Evolutionary conservation across 2,113 vertebrate species (phyloP).

Genomic region (Rana temporaria): DNA sequence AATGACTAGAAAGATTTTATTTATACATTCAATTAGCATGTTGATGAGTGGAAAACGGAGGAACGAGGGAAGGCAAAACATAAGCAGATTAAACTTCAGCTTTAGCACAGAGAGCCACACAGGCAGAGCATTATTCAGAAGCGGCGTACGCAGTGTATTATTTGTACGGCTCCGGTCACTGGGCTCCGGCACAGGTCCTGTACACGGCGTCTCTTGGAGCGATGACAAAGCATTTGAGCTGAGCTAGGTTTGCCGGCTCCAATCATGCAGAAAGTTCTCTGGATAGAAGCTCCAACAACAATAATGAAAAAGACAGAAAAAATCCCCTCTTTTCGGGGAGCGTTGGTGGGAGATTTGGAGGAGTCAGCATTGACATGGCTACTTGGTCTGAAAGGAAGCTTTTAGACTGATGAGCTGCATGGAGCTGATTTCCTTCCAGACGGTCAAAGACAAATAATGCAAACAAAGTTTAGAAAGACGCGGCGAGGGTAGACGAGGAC

Average conservation of each 20-base stretch:
- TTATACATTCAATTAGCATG: too few species aligned
- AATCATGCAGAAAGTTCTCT: constrained; percentile 31
- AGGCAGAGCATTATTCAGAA: background rate
- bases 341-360: constrained; percentile 17
- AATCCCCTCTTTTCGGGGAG: background rate
- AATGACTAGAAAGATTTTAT: too few species aligned
- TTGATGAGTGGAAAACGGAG: too few species aligned
- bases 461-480: background rate
- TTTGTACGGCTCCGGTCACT: background rate
- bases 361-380: constrained; percentile 16
- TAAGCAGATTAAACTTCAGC: background rate
- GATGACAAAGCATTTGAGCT: constrained; percentile 28
- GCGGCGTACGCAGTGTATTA: background rate
- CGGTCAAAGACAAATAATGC: background rate
- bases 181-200: background rate
- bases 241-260: constrained; percentile 18
- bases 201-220: background rate
- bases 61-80: too few species aligned
- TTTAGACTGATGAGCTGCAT: constrained; percentile 32
- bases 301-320: constrained; percentile 2
- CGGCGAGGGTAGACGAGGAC: background rate
- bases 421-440: background rate
- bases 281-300: constrained; percentile 11
- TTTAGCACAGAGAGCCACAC: background rate
- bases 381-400: background rate